Conservation (phyloP, 1,140 invertebrate species). For the Anagrus nilaparvatae region DNA sequence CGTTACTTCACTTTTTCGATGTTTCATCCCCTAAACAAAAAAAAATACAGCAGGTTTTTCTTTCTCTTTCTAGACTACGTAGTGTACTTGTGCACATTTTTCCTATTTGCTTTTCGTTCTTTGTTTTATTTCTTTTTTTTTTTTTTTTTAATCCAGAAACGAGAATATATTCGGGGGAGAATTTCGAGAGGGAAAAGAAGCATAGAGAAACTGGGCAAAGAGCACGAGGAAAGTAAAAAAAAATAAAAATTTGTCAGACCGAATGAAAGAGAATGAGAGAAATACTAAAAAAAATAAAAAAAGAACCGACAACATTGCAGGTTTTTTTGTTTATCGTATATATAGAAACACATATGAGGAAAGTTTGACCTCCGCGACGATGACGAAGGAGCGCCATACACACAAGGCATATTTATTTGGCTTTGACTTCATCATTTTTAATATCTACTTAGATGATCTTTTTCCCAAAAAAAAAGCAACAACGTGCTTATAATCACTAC, state of each 20-base stretch:
- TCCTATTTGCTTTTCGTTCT: background rate
- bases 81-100: slow-evolving; percentile 1
- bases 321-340: slow-evolving; percentile 16
- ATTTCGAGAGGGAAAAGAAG: slow-evolving; percentile 10
- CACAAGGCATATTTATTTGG: no score
- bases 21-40: no score
- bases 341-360: no score
- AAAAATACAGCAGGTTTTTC: no score
- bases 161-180: background rate
- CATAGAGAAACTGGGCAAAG: background rate
- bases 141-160: background rate
- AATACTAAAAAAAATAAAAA: slow-evolving; percentile 2
- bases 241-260: slow-evolving; percentile 18
- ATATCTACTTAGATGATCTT: no score
- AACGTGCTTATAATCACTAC: no score
- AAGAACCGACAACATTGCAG: slow-evolving; percentile 16
- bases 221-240: slow-evolving; percentile 19
- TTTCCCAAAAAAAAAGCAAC: no score
- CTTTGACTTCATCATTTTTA: no score
- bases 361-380: slow-evolving; percentile 7
- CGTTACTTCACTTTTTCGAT: background rate
- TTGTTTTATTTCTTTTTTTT: slow-evolving; percentile 6
- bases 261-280: background rate
- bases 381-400: slow-evolving; percentile 10
- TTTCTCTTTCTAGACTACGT: background rate